phyloP scores from a whole-genome alignment of 2,888 invertebrate species.

The Colletes collaris region DNA sequence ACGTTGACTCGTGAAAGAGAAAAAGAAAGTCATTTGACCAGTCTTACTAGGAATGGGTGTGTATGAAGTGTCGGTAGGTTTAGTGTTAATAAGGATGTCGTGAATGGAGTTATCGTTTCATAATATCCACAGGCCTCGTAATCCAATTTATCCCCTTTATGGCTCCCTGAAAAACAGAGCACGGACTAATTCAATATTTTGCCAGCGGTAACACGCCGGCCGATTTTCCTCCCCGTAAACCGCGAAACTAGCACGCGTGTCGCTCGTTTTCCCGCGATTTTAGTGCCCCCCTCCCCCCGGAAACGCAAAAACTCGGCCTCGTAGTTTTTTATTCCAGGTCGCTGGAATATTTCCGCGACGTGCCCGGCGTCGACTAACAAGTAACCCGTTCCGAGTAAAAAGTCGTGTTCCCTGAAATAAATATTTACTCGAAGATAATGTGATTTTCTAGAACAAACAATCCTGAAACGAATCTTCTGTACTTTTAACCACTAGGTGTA shows the following conservation, averaged over 20 bases:
- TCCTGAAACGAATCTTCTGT: too few relatives aligned
- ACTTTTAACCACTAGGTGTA: too few relatives aligned
- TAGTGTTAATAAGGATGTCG: background rate
- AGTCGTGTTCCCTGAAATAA: too few relatives aligned
- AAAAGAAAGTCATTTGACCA: too few relatives aligned
- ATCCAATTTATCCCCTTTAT: conserved; percentile 19
- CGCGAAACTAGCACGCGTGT: background rate
- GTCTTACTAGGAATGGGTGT: too few relatives aligned
- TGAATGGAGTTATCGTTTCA: conserved; percentile 26
- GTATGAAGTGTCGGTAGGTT: too few relatives aligned
- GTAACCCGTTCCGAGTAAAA: too few relatives aligned
- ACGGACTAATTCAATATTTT: conserved; percentile 34
- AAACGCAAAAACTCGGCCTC: conserved; percentile 6
- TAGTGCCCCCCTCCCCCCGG: background rate
- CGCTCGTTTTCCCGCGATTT: conserved; percentile 24
- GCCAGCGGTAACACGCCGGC: background rate
- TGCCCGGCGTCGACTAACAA: too few relatives aligned
- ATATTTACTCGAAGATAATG: too few relatives aligned
- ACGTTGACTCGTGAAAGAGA: too few relatives aligned
- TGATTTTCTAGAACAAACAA: too few relatives aligned
- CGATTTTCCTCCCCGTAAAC: conserved; percentile 9
- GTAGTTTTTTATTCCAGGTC: background rate
- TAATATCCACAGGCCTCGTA: conserved; percentile 17
- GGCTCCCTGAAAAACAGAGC: conserved; percentile 24
- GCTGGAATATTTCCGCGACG: too few relatives aligned